Conservation (phyloP, 2,113 vertebrate species). For the Lophochroa leadbeateri region DNA sequence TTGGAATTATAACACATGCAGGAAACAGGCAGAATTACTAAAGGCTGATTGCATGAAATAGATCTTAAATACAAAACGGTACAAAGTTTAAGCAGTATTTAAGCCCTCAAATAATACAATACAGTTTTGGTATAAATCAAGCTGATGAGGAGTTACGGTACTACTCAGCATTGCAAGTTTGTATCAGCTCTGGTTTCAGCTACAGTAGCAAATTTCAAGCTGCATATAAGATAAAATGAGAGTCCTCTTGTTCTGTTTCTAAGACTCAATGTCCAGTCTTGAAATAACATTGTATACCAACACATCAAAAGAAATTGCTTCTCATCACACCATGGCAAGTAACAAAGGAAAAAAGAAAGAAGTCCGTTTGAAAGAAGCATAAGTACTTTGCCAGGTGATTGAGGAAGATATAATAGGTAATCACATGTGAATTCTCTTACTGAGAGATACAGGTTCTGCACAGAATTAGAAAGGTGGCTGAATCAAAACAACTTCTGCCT, state of each 20-base stretch:
- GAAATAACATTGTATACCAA: background rate
- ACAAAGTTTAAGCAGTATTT: background rate
- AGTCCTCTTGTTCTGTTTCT: background rate
- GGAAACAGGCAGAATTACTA: background rate
- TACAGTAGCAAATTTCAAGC: background rate
- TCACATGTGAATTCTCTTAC: fast-evolving
- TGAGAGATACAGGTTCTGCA: background rate
- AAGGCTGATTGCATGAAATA: background rate
- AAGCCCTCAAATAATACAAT: background rate
- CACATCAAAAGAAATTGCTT: background rate
- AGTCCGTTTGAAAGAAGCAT: background rate
- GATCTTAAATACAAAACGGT: background rate
- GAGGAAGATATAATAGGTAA: background rate
- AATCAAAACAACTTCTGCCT: background rate
- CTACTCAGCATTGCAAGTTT: background rate
- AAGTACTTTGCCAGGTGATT: background rate
- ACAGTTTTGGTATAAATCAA: background rate
- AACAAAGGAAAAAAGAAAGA: background rate
- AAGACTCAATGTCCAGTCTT: background rate
- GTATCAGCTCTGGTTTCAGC: background rate
- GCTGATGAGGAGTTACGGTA: background rate
- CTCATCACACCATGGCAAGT: background rate
- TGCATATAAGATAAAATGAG: background rate
- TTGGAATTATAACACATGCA: background rate
- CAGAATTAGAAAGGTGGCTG: background rate